Percentiles rank a stretch among this genome's conserved stretches.
phyloP scores from a whole-genome alignment of 2,888 invertebrate genomes.

The Slavum lentiscoides region DNA sequence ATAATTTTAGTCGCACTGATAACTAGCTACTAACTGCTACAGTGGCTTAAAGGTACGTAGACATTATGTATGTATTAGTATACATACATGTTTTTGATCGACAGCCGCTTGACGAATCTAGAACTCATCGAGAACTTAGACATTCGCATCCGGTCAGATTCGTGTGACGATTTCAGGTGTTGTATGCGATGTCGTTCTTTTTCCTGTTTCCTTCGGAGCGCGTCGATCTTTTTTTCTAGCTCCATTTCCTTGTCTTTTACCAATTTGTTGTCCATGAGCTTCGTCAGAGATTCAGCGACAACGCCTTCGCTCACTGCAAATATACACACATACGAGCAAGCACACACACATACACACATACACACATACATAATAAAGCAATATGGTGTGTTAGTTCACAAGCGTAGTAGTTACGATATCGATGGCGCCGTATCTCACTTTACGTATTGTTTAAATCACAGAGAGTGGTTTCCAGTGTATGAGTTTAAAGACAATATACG shows the following conservation, averaged over 20 bases:
- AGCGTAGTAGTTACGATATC: too few species aligned
- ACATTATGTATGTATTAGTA: too few species aligned
- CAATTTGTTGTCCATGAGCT: constrained; percentile 77
- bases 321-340: neutral
- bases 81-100: constrained; percentile 76
- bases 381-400: too few species aligned
- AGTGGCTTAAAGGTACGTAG: too few species aligned
- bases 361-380: too few species aligned
- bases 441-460: too few species aligned
- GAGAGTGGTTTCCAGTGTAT: too few species aligned
- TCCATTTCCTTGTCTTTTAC: constrained; percentile 82
- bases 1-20: too few species aligned
- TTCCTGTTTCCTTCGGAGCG: constrained; percentile 78
- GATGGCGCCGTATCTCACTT: too few species aligned
- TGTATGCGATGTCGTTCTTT: constrained; percentile 61
- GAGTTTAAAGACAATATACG: too few species aligned
- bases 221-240: constrained; percentile 84
- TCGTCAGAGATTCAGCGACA: constrained; percentile 77
- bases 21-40: too few species aligned
- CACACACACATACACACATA: too few species aligned
- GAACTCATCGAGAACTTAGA: constrained; percentile 76
- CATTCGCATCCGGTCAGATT: constrained; percentile 66
- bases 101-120: constrained; percentile 74
- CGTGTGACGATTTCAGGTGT: constrained; percentile 63
- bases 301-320: constrained; percentile 64